A percentile compares a stretch with the other conserved stretches of the same genome.
phyloP scores from a whole-genome alignment of 1,140 invertebrate genomes.

The Megathymus violae region DNA sequence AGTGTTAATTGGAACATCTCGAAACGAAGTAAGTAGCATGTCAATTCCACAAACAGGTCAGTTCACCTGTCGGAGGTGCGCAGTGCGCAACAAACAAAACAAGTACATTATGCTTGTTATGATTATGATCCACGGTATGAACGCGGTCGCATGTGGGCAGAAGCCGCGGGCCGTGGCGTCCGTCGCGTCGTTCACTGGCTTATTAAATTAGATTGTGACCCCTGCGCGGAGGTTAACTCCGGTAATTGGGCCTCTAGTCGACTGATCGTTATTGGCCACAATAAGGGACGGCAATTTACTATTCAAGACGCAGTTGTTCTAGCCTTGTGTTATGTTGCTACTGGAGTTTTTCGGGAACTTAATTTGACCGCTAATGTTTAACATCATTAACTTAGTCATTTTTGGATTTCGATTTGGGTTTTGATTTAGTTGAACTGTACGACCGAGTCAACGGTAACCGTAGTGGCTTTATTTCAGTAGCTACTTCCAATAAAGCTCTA shows the following conservation, averaged over 20 bases:
- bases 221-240: conserved; percentile 66
- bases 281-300: conserved; percentile 54
- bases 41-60: no score
- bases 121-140: not conserved
- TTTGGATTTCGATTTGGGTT: no score
- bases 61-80: no score
- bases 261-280: conserved; percentile 43
- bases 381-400: not conserved
- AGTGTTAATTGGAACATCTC: no score
- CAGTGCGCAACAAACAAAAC: no score
- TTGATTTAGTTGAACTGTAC: no score
- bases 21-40: no score
- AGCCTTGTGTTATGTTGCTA: not conserved
- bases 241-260: conserved; percentile 58
- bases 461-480: no score
- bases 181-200: conserved; percentile 22
- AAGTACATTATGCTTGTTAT: not conserved
- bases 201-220: conserved; percentile 73
- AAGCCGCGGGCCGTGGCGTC: not conserved
- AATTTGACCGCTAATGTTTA: not conserved
- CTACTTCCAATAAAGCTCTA: no score
- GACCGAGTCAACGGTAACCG: no score
- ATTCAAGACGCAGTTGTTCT: conserved; percentile 37
- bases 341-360: not conserved
- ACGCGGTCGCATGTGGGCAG: not conserved